Evolutionary conservation across 2,113 vertebrate species (phyloP).

Genomic region (Thamnophis sirtalis): DNA sequence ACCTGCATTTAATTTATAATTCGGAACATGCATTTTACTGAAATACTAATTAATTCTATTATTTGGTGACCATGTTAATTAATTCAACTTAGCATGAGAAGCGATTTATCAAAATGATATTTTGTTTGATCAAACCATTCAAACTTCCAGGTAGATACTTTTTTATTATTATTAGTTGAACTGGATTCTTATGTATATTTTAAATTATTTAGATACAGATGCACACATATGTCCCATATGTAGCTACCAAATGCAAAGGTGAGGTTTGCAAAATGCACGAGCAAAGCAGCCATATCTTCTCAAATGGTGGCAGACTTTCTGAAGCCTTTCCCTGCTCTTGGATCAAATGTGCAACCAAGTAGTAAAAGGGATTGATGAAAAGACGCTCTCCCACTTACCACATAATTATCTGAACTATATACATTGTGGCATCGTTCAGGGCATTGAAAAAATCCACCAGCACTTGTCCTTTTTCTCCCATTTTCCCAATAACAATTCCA

Average conservation of each 20-base stretch:
- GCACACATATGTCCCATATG: background rate
- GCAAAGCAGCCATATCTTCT: background rate
- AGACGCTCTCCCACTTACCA: constrained; percentile 75
- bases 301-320: background rate
- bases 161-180: background rate
- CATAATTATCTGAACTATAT: constrained; percentile 95
- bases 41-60: background rate
- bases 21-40: background rate
- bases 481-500: constrained; percentile 92
- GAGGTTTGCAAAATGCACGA: background rate
- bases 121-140: background rate
- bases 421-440: constrained; percentile 94
- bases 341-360: constrained; percentile 13
- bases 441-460: constrained; percentile 96
- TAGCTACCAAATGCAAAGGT: background rate
- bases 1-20: background rate
- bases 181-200: background rate
- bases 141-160: background rate
- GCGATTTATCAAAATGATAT: background rate
- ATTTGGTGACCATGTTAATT: background rate
- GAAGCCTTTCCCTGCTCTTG: background rate
- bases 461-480: constrained; percentile 91
- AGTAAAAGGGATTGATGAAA: constrained; percentile 6
- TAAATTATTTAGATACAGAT: background rate
- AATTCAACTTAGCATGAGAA: background rate